Conservation (phyloP, 2,888 invertebrate genomes). For the Neoascia interrupta region DNA sequence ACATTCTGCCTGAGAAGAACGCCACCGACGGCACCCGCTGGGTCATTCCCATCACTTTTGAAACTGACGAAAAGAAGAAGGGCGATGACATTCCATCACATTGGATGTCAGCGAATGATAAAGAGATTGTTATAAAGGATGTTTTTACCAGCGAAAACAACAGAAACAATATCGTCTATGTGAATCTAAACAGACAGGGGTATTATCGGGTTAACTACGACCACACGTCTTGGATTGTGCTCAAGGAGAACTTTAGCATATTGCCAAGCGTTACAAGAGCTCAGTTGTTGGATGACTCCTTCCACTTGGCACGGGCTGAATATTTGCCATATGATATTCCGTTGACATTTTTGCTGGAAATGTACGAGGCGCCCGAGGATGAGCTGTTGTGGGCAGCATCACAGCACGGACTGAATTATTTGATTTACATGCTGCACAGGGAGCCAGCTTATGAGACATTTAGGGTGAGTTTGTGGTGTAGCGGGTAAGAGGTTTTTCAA, state of each 20-base stretch:
- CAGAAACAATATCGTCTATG: conserved; percentile 76
- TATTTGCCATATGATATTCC: conserved; percentile 82
- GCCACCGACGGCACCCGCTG: conserved; percentile 75
- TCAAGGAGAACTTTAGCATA: conserved; percentile 81
- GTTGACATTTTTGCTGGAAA: conserved; percentile 80
- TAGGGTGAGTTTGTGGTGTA: conserved; percentile 80
- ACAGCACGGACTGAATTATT: conserved; percentile 81
- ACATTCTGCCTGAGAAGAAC: conserved; percentile 76
- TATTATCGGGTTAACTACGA: conserved; percentile 86
- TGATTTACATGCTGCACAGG: conserved; percentile 82
- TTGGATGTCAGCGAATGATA: conserved; percentile 76
- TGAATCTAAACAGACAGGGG: conserved; percentile 81
- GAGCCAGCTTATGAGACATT: conserved; percentile 83
- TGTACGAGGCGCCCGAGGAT: conserved; percentile 80
- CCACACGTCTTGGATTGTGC: conserved; percentile 82
- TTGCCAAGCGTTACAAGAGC: conserved; percentile 84
- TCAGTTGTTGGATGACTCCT: conserved; percentile 86
- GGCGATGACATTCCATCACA: conserved; percentile 76
- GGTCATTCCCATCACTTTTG: conserved; percentile 78
- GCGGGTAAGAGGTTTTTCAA: no score
- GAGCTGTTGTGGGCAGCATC: conserved; percentile 84
- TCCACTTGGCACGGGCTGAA: conserved; percentile 82
- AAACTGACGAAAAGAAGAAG: conserved; percentile 75
- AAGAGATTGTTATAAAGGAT: conserved; percentile 74
- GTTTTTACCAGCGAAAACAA: conserved; percentile 74